phyloP scores from a whole-genome alignment of 2,888 invertebrate genomes.

The Nomada fucata region DNA sequence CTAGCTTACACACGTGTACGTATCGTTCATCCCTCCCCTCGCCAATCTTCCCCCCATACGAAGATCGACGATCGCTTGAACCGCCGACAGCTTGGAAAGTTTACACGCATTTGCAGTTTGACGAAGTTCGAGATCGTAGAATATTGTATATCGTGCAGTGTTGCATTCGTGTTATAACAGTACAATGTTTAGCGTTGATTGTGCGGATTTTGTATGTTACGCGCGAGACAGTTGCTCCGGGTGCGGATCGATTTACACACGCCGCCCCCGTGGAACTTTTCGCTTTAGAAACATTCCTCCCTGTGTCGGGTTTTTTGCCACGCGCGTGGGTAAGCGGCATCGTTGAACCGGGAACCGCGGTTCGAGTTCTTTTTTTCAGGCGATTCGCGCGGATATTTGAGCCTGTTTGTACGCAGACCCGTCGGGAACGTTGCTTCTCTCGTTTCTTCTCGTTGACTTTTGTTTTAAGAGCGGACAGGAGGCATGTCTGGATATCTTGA shows the following conservation, averaged over 20 bases:
- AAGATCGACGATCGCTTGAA: neutral
- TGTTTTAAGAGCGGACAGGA: slow-evolving; percentile 16
- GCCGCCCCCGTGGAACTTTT: neutral
- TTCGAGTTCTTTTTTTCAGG: neutral
- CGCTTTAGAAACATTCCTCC: slow-evolving; percentile 7
- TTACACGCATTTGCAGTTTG: neutral
- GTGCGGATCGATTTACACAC: slow-evolving; percentile 15
- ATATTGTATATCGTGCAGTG: neutral
- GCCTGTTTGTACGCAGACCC: neutral
- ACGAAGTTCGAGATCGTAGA: neutral
- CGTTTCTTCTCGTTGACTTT: too few relatives aligned
- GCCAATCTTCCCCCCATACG: neutral
- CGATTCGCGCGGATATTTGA: neutral
- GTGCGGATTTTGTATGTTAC: too few relatives aligned
- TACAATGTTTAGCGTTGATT: too few relatives aligned
- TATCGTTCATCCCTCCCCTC: neutral
- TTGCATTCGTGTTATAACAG: too few relatives aligned
- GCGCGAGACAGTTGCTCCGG: neutral
- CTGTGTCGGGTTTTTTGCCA: slow-evolving; percentile 13
- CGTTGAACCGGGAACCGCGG: neutral
- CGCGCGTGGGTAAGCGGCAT: neutral
- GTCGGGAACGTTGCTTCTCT: neutral
- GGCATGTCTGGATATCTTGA: slow-evolving; percentile 21
- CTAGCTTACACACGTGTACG: too few relatives aligned
- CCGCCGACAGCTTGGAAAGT: too few relatives aligned